phyloP scores from a whole-genome alignment of 2,797 vertebrate genomes.

The Sebastes alutus region DNA sequence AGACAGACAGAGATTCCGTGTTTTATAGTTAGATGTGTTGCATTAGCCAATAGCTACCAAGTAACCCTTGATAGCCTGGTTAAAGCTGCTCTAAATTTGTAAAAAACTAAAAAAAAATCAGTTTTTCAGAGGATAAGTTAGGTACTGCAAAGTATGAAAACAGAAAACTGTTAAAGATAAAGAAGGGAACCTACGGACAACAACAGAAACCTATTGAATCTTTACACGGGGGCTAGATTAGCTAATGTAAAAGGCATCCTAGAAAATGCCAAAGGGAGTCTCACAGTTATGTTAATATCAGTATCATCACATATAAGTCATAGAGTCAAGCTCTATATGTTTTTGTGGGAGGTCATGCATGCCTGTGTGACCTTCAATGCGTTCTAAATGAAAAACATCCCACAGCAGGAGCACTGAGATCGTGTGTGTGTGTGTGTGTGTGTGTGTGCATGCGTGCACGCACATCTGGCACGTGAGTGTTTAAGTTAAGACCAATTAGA shows the following conservation, averaged over 20 bases:
- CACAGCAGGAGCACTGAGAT: background rate
- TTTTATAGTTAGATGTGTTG: background rate
- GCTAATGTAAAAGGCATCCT: background rate
- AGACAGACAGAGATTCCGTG: background rate
- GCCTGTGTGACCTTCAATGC: constrained; percentile 9
- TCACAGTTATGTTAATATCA: background rate
- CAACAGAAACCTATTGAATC: background rate
- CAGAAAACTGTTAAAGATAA: background rate
- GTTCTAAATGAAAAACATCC: constrained; percentile 7
- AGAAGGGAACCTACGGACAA: background rate
- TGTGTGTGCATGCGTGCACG: background rate
- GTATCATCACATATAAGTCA: background rate
- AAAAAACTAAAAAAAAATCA: too few species aligned
- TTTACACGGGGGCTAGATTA: background rate
- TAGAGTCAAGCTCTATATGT: background rate
- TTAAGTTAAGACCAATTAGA: constrained; percentile 68
- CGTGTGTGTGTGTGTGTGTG: background rate
- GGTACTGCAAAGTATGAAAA: too few species aligned
- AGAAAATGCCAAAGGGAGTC: background rate
- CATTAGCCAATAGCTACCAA: background rate
- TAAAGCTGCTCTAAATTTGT: background rate
- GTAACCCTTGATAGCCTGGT: background rate
- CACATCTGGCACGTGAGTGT: background rate
- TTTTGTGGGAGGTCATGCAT: background rate
- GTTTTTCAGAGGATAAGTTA: too few species aligned